Base-by-base conservation (phyloP, 2,113 vertebrate genomes). In the Zosterops pallidus region DNA sequence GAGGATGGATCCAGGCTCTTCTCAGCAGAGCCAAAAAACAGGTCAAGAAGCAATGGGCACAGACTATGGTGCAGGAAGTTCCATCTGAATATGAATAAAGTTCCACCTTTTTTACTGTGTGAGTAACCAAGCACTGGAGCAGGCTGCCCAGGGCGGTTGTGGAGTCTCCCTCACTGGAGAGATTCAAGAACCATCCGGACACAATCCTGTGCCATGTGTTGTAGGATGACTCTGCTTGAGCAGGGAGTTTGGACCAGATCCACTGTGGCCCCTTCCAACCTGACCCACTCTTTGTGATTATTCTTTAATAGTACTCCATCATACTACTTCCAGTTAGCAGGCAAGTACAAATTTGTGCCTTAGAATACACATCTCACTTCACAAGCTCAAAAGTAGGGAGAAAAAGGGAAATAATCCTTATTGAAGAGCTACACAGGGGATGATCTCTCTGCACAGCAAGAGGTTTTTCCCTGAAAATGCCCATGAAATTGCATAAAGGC, bases 91-190 rank as follows among this genome's bases (percentile, higher is more conserved):
- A 35, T 5, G 11, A 39, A 39, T 39, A 39, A 39, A 39, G 39
- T 39, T 39, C 39, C 39, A 76, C 69, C 9, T 23, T 29, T n/a
- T 53, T 35, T 6, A 35, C 5, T 15, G 21, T 0, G 1, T 17
- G n/a, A 44, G 20, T 35, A 29, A 68, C 53, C 0, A 0, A 41
- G 41, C 62, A 60, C 29, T 31, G 41, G 29, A 62, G 44, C 26
- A 18, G 14, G 24, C 0, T 47, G 29, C 47, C 4, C n/a, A 55
- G 29, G 15, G 63, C 2, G 0, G 20, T 1, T 31, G 41, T 35
- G 24, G 41, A 55, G 5, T 31, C 29, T 55, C 21, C 3, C 0
- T 56, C 63, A 56, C 29, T 20, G 25, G 25, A 23, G 18, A 56
- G 9, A 56, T 7, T 20, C 25, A 49, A 31, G 17, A 62, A 49